phyloP scores from a whole-genome alignment of 2,797 vertebrate species.

The Channa striata region DNA sequence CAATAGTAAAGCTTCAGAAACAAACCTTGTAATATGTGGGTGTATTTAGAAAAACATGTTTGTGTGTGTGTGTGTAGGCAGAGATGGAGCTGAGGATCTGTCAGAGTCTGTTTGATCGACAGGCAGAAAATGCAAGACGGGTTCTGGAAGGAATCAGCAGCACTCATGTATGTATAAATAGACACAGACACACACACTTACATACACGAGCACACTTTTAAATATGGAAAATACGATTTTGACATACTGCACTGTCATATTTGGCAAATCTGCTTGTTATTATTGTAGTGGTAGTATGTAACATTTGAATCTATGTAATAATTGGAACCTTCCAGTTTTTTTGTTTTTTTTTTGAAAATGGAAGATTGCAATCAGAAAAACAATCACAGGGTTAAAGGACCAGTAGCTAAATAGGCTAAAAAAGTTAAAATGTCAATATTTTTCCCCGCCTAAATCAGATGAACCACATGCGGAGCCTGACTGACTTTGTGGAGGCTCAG shows the following conservation, averaged over 20 bases:
- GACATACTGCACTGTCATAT: too few relatives aligned
- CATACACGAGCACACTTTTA: neutral
- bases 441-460: conserved; percentile 76
- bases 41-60: conserved; percentile 20
- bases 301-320: too few relatives aligned
- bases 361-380: neutral
- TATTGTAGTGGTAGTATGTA: neutral
- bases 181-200: neutral
- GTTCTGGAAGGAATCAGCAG: conserved; percentile 91
- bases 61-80: conserved; percentile 84
- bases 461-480: conserved; percentile 93
- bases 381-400: neutral
- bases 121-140: conserved; percentile 91
- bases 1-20: conserved; percentile 15
- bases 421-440: neutral
- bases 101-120: conserved; percentile 95
- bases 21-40: neutral
- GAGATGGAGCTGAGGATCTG: conserved; percentile 94
- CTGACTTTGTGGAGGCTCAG: conserved; percentile 96
- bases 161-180: conserved; percentile 88
- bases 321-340: too few relatives aligned
- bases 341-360: conserved; percentile 5
- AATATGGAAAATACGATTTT: neutral
- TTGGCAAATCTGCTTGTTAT: neutral
- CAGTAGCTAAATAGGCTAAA: too few relatives aligned